phyloP scores from a whole-genome alignment of 2,113 vertebrate genomes.

The Maccullochella peelii region DNA sequence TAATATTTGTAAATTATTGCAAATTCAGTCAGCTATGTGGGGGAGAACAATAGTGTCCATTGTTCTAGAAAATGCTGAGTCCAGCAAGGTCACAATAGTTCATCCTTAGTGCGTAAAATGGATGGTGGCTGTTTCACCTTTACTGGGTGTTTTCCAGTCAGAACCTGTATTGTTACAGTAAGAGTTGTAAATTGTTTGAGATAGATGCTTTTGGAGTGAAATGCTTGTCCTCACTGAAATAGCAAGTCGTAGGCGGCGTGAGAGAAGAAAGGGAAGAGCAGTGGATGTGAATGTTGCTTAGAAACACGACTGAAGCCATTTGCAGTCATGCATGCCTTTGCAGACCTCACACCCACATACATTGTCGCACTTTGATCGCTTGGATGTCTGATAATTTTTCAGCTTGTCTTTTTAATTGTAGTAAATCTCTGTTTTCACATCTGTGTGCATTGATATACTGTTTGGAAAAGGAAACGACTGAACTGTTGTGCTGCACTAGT shows the following conservation, averaged over 20 bases:
- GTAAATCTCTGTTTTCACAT: neutral
- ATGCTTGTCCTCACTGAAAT: conserved; percentile 41
- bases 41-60: conserved; percentile 64
- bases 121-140: conserved; percentile 28
- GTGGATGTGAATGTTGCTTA: conserved; percentile 77
- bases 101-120: conserved; percentile 8
- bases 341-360: conserved; percentile 63
- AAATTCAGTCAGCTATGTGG: conserved; percentile 67
- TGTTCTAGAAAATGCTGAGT: conserved; percentile 59
- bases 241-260: conserved; percentile 62
- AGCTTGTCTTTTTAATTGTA: neutral
- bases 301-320: conserved; percentile 71
- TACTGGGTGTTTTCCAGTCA: conserved; percentile 1
- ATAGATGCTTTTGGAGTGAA: conserved; percentile 32
- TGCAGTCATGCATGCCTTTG: conserved; percentile 54
- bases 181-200: conserved; percentile 10
- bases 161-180: neutral
- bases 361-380: conserved; percentile 34
- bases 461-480: neutral
- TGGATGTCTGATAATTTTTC: neutral
- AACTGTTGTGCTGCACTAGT: neutral
- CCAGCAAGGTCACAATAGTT: conserved; percentile 38
- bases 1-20: conserved; percentile 63
- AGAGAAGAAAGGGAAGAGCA: conserved; percentile 56
- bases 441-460: neutral